Conservation (phyloP, 2,888 invertebrate genomes). For the Phorcus lineatus region DNA sequence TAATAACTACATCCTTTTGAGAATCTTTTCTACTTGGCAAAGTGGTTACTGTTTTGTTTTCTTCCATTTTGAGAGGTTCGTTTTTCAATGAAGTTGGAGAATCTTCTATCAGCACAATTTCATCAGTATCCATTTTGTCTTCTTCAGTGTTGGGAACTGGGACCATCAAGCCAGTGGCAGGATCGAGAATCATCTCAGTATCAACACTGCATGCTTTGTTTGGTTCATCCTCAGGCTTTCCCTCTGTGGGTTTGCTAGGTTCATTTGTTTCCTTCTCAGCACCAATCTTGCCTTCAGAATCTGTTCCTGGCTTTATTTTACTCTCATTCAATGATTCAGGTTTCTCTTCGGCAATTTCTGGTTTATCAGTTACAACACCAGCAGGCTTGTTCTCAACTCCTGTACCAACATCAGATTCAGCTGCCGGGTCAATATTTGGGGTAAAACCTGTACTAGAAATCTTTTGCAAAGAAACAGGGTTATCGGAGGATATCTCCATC, state of each 20-base stretch:
- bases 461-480: neutral
- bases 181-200: neutral
- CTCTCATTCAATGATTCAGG: neutral
- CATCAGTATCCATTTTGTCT: constrained; percentile 5
- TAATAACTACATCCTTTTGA: neutral
- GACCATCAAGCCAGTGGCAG: constrained; percentile 12
- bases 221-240: neutral
- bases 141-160: neutral
- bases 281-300: no score
- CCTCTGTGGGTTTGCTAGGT: neutral
- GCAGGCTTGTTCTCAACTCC: neutral
- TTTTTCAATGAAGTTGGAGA: neutral
- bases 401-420: neutral
- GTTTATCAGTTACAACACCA: neutral
- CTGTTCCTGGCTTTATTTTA: neutral
- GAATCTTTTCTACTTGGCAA: neutral
- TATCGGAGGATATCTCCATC: neutral
- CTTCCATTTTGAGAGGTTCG: neutral
- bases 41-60: neutral
- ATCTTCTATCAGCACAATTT: neutral
- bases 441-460: neutral
- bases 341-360: neutral
- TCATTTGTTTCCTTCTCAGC: no score
- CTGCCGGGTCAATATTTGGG: neutral
- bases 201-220: neutral